Evolutionary conservation across 2,113 vertebrate species (phyloP).

Genomic region (Saguinus midas): DNA sequence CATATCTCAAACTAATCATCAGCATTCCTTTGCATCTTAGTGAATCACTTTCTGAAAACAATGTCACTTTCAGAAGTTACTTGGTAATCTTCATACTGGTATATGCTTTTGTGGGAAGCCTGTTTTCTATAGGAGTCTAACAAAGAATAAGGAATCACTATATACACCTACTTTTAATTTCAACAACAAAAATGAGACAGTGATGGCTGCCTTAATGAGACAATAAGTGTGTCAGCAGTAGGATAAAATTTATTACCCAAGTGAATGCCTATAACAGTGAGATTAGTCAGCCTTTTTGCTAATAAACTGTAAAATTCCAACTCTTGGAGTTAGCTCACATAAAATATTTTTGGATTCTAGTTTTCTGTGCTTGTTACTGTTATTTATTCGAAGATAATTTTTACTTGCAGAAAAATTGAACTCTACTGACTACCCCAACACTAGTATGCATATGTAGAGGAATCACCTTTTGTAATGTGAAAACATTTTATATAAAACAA

Average conservation of each 20-base stretch:
- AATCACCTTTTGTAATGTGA: not conserved
- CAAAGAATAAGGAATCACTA: slow-evolving; percentile 1
- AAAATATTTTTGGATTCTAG: not conserved
- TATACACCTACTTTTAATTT: not conserved
- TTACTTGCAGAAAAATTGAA: not conserved
- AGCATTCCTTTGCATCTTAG: not conserved
- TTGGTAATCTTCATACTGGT: not conserved
- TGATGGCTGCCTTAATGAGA: slow-evolving; percentile 8
- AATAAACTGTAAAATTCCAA: not conserved
- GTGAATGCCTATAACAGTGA: not conserved
- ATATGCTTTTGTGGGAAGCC: not conserved
- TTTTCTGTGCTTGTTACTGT: not conserved
- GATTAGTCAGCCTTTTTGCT: not conserved
- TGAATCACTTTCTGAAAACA: not conserved
- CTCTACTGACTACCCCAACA: not conserved
- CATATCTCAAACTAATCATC: not conserved
- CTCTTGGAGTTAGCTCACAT: not conserved
- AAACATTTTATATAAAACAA: slow-evolving; percentile 57
- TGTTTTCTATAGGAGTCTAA: slow-evolving; percentile 1
- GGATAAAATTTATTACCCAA: not conserved
- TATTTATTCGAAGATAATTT: slow-evolving; percentile 31
- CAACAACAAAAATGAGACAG: slow-evolving; percentile 18
- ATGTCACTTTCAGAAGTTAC: not conserved
- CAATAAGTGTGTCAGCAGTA: not conserved
- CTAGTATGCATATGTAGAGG: not conserved